Evolutionary conservation across 2,113 vertebrate species (phyloP).

Genomic region (Cyrtonyx montezumae): DNA sequence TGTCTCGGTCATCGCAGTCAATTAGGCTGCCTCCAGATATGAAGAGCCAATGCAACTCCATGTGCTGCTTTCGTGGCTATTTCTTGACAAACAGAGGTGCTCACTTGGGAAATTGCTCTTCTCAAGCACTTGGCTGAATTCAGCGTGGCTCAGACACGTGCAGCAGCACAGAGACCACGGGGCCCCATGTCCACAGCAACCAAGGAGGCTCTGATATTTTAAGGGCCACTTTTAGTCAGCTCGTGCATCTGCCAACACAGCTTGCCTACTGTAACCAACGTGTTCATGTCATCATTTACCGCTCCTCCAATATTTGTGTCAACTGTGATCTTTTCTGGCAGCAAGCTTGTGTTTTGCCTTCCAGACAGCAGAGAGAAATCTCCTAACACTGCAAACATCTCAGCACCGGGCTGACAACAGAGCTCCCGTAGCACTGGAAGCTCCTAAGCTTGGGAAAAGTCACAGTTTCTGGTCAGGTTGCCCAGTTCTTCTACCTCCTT

Average conservation of each 20-base stretch:
- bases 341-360: neutral
- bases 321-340: neutral
- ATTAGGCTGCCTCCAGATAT: neutral
- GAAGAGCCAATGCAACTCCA: neutral
- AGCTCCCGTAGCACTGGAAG: accelerated
- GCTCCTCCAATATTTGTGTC: slow-evolving; percentile 3
- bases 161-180: neutral
- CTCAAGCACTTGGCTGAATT: neutral
- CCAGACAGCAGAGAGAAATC: neutral
- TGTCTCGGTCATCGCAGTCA: accelerated
- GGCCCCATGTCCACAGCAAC: accelerated
- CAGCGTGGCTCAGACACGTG: accelerated
- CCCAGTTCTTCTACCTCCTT: accelerated
- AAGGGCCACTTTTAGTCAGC: neutral
- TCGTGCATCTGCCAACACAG: neutral
- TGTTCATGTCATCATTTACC: accelerated
- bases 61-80: accelerated
- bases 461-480: neutral
- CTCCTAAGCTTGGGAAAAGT: neutral
- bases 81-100: accelerated
- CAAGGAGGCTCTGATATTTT: neutral
- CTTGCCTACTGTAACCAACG: neutral
- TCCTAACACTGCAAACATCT: neutral
- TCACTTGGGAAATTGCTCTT: accelerated
- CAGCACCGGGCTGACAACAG: neutral